These are phyloP conservation scores for Tiliacea citrago DNA, from an alignment of 2,888 invertebrate species.

Conservation along the genomic window DNA sequence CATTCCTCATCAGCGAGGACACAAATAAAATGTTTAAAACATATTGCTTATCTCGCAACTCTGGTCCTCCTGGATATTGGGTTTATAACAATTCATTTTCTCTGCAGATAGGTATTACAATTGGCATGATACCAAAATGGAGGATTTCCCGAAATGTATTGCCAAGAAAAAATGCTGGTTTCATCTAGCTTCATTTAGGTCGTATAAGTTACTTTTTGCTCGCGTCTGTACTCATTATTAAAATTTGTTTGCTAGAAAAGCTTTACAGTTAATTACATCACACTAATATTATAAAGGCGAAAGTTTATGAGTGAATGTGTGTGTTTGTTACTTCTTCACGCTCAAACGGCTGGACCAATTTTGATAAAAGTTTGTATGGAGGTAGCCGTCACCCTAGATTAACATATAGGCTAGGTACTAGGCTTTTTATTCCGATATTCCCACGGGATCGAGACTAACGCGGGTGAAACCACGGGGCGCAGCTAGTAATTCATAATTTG, in stretches of 20 bases:
- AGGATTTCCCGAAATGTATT: slow-evolving; percentile 73
- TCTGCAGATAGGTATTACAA: slow-evolving; percentile 77
- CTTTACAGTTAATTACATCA: too few relatives aligned
- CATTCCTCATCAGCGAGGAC: slow-evolving; percentile 13
- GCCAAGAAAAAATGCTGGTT: slow-evolving; percentile 80
- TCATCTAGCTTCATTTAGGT: slow-evolving; percentile 68
- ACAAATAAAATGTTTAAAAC: slow-evolving; percentile 61
- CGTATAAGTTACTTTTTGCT: slow-evolving; percentile 59
- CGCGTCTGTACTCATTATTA: slow-evolving; percentile 43
- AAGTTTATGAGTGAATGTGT: too few relatives aligned
- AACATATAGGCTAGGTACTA: too few relatives aligned
- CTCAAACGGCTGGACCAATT: too few relatives aligned
- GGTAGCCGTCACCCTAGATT: too few relatives aligned
- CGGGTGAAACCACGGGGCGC: too few relatives aligned
- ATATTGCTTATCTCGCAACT: slow-evolving; percentile 54
- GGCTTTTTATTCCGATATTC: too few relatives aligned
- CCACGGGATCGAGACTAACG: too few relatives aligned
- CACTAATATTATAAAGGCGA: too few relatives aligned
- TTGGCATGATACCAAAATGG: slow-evolving; percentile 78
- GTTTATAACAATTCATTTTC: slow-evolving; percentile 77
- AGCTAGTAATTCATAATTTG: slow-evolving; percentile 5
- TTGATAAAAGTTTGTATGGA: too few relatives aligned
- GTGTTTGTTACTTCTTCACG: too few relatives aligned
- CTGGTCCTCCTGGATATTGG: slow-evolving; percentile 55
- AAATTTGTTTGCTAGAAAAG: slow-evolving; percentile 19